Conservation (phyloP, 2,797 vertebrate species). For the Falco novaeseelandiae region DNA sequence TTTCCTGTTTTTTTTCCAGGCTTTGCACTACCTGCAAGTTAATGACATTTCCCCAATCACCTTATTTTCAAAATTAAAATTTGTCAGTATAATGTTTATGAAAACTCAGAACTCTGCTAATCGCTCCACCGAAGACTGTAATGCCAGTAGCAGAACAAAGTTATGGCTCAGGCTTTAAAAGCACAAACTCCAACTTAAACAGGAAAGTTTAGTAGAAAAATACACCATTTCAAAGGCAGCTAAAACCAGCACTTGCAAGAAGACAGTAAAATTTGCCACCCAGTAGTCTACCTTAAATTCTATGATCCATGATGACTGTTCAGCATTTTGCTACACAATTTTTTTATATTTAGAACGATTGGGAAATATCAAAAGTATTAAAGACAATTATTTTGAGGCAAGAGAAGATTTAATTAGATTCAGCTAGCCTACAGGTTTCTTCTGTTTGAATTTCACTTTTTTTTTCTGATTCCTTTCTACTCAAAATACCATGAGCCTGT, state of each 20-base stretch:
- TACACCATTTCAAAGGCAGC: neutral
- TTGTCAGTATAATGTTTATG: neutral
- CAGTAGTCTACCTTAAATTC: neutral
- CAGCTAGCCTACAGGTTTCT: neutral
- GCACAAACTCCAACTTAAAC: neutral
- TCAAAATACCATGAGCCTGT: neutral
- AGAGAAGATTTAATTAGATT: neutral
- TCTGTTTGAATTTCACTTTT: neutral
- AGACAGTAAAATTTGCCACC: neutral
- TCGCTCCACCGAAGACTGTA: neutral
- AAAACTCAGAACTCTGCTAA: neutral
- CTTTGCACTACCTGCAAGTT: neutral
- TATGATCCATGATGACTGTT: neutral
- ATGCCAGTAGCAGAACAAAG: neutral
- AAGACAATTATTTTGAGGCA: neutral
- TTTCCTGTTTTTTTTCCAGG: neutral
- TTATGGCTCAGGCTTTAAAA: neutral
- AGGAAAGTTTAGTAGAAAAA: neutral
- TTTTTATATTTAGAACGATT: neutral
- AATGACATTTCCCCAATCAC: neutral
- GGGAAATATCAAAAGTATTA: neutral
- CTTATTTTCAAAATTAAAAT: neutral
- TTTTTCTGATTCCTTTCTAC: neutral
- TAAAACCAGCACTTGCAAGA: neutral
- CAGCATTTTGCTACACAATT: neutral